phyloP scores from a whole-genome alignment of 2,888 invertebrate genomes.

The Volucella inflata region DNA sequence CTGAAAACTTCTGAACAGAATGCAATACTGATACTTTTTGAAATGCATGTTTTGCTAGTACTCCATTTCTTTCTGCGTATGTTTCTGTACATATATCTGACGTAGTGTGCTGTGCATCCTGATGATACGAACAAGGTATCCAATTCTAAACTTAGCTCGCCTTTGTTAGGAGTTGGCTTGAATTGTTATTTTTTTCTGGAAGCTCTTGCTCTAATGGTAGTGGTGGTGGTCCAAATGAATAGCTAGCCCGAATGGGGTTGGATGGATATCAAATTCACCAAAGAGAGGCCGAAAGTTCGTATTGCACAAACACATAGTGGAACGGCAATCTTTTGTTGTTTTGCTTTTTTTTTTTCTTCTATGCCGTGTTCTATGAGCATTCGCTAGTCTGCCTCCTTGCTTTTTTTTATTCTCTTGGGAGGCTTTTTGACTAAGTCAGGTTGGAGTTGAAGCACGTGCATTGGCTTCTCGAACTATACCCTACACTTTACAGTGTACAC shows the following conservation, averaged over 20 bases:
- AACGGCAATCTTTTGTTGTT: constrained; percentile 65
- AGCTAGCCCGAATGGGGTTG: constrained; percentile 22
- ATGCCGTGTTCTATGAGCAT: background rate
- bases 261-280: constrained; percentile 60
- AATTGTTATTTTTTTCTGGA: constrained; percentile 49
- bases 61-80: background rate
- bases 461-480: constrained; percentile 23
- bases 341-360: constrained; percentile 13
- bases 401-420: constrained; percentile 48
- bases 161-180: constrained; percentile 69
- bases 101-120: constrained; percentile 59
- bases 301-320: constrained; percentile 57
- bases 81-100: constrained; percentile 22
- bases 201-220: background rate
- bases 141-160: constrained; percentile 71
- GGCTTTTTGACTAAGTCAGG: constrained; percentile 56
- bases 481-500: too few relatives aligned
- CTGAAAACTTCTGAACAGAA: constrained; percentile 34
- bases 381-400: constrained; percentile 2
- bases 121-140: constrained; percentile 70
- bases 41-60: constrained; percentile 17
- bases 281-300: constrained; percentile 53
- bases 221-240: constrained; percentile 45
- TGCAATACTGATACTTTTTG: constrained; percentile 39
- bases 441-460: constrained; percentile 49